A percentile compares a stretch with the other conserved stretches of the same genome.
phyloP scores from a whole-genome alignment of 2,888 invertebrate genomes.

The Tetranychus piercei region DNA sequence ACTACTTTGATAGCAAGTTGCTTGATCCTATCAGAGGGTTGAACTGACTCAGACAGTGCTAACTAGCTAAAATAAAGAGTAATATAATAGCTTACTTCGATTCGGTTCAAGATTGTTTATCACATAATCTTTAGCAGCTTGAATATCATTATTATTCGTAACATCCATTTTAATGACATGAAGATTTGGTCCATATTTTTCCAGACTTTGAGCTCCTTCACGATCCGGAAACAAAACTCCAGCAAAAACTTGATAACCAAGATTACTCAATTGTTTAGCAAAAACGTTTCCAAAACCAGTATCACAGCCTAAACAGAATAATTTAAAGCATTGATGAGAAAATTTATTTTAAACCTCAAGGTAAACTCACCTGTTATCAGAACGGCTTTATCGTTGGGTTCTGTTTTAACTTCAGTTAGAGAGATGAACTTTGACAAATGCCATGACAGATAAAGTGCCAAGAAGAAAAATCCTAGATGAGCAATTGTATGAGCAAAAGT shows the following conservation, averaged over 20 bases:
- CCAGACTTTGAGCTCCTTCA: slow-evolving; percentile 4
- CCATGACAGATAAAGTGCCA: slow-evolving; percentile 4
- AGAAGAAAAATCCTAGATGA: slow-evolving; percentile 2
- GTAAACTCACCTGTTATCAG: slow-evolving; percentile 12
- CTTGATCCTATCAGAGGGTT: too few relatives aligned
- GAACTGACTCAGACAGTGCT: too few relatives aligned
- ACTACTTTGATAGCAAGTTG: not conserved
- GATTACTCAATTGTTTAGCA: not conserved
- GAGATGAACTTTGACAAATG: not conserved
- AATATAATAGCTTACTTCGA: not conserved
- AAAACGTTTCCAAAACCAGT: slow-evolving; percentile 11
- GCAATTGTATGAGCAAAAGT: not conserved
- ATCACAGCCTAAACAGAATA: slow-evolving; percentile 4
- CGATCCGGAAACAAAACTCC: not conserved
- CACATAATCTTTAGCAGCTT: not conserved
- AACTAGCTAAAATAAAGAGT: too few relatives aligned
- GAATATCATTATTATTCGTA: not conserved
- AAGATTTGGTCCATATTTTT: not conserved
- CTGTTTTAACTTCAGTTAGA: not conserved
- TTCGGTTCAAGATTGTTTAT: not conserved
- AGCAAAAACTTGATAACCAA: slow-evolving; percentile 13
- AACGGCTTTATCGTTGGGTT: slow-evolving; percentile 7
- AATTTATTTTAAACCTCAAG: not conserved
- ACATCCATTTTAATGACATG: not conserved
- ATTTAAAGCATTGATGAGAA: not conserved